Percentiles rank a stretch among this genome's conserved stretches.
These are phyloP conservation scores for Acanthaster planci DNA, from an alignment of 35 echinoderm and acorn worm species.

Conservation along the genomic window DNA sequence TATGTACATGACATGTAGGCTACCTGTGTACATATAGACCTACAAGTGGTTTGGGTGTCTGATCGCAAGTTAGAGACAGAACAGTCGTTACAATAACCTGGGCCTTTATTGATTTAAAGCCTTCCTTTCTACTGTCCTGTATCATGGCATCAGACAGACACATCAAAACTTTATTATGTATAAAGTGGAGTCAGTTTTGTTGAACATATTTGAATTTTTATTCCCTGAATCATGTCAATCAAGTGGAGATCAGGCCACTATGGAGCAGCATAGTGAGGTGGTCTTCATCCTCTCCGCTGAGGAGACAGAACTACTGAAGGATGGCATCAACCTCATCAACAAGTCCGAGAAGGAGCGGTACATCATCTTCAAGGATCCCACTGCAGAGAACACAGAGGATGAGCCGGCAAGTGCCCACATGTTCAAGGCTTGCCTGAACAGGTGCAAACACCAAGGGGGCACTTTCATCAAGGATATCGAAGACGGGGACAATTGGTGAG, in stretches of 20 bases:
- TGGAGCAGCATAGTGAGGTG: slow-evolving; percentile 73
- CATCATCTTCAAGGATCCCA: slow-evolving; percentile 72
- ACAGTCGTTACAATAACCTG: no score
- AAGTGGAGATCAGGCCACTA: not conserved
- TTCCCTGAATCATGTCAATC: no score
- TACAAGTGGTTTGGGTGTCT: no score
- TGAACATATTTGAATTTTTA: no score
- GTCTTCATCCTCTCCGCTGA: slow-evolving; percentile 56
- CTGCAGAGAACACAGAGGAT: slow-evolving; percentile 48
- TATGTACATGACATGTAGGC: no score
- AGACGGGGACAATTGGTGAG: slow-evolving; percentile 67
- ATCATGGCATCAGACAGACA: no score
- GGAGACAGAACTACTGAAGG: slow-evolving; percentile 62
- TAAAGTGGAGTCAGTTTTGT: no score
- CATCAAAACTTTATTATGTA: no score
- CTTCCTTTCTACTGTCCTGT: no score
- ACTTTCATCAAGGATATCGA: slow-evolving; percentile 92
- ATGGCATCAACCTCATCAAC: slow-evolving; percentile 73
- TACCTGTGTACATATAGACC: no score
- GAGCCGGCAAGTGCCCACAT: slow-evolving; percentile 1
- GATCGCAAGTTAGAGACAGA: no score
- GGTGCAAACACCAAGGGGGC: slow-evolving; percentile 93
- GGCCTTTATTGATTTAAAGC: no score
- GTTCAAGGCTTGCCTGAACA: slow-evolving; percentile 86
- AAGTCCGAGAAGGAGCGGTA: slow-evolving; percentile 79